Evolutionary conservation across 2,797 vertebrate genomes (phyloP).

Genomic region (Sorex maritimensis): DNA sequence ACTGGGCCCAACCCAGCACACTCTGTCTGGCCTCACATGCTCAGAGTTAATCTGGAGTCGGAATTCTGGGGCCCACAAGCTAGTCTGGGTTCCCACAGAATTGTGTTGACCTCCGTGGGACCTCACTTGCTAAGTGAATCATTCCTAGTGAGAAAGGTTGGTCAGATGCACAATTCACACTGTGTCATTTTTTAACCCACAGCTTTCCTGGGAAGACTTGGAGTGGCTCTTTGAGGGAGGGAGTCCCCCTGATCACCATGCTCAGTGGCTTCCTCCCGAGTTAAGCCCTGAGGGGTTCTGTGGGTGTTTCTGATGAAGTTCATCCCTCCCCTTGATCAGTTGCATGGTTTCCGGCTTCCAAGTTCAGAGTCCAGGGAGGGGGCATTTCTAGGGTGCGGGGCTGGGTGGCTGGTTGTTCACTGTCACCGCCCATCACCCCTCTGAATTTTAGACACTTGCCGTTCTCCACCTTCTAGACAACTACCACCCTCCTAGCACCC

Average conservation of each 20-base stretch:
- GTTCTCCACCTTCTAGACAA: neutral
- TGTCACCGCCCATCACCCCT: rapidly evolving
- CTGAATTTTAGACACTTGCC: neutral
- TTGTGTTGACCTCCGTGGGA: neutral
- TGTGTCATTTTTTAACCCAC: neutral
- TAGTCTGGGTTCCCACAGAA: neutral
- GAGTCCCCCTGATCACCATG: neutral
- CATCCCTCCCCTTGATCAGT: neutral
- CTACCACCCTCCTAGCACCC: neutral
- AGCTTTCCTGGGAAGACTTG: neutral
- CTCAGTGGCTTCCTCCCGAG: neutral
- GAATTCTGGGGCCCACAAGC: neutral
- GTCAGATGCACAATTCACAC: neutral
- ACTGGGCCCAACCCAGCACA: rapidly evolving
- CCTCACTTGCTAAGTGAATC: neutral
- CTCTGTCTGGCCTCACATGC: too few species aligned
- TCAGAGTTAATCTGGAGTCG: neutral
- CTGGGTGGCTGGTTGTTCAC: too few species aligned
- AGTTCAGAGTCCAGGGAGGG: neutral
- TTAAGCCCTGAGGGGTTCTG: neutral
- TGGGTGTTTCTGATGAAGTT: neutral
- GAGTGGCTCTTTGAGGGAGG: neutral
- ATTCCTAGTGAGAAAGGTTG: neutral
- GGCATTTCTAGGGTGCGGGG: neutral
- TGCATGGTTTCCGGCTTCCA: neutral